phyloP scores from a whole-genome alignment of 2,113 vertebrate genomes.

The Brachypodius melanocephalos region DNA sequence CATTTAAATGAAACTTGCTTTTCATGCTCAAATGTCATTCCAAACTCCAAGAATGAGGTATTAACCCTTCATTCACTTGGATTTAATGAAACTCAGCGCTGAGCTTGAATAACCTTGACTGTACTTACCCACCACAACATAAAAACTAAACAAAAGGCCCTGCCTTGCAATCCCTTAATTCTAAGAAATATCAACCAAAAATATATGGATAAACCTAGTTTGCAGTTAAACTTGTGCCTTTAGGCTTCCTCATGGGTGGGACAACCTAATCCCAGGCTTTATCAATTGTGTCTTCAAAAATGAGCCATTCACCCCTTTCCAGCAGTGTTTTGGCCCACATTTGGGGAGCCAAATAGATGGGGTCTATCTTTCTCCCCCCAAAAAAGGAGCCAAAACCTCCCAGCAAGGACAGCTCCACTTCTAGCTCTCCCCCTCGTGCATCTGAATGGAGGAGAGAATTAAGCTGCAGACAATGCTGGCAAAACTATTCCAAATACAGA shows the following conservation, averaged over 20 bases:
- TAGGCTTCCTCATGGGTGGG: not conserved
- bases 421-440: not conserved
- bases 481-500: not conserved
- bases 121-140: not conserved
- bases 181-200: not conserved
- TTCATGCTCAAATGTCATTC: conserved; percentile 31
- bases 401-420: not conserved
- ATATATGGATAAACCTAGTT: not conserved
- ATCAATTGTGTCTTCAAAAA: not conserved
- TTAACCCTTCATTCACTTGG: conserved; percentile 24
- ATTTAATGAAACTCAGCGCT: not conserved
- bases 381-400: not conserved
- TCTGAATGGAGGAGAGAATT: not conserved
- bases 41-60: not conserved
- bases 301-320: not conserved
- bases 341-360: not conserved
- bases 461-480: not conserved
- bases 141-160: not conserved
- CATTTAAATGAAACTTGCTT: conserved; percentile 41
- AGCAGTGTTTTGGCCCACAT: not conserved
- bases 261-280: not conserved
- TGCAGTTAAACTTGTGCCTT: not conserved
- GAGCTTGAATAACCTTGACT: not conserved
- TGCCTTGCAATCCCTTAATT: not conserved
- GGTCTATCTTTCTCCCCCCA: rapidly evolving